Evolutionary conservation across 2,888 invertebrate species (phyloP), one percentile per base, ranked within the genome.

Genomic region (Chironomus riparius): DNA sequence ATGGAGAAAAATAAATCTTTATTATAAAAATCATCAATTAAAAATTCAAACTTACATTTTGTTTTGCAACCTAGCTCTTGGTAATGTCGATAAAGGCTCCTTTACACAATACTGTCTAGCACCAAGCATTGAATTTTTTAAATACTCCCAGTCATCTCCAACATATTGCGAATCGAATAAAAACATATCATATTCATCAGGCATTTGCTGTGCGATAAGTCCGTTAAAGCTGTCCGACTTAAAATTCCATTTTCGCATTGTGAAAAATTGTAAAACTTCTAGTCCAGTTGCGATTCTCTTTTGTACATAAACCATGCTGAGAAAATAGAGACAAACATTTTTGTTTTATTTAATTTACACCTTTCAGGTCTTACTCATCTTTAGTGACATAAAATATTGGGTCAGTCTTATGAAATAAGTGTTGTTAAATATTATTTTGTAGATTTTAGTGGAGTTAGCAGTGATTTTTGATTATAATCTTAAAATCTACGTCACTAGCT

Each of bases 221-320:
- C n/a, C 68, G 13, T 74, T 38, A 78, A 91, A 88, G 79, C 91
- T 90, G 56, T 89, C 86, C 68, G 91, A 92, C 77, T 89, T 88
- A 81, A 95, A 95, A 79, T 87, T 85, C 97, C 97, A 97, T 79
- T 93, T 89, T 38, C 93, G 88, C 13, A 92, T 92, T 1, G 96
- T 95, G 83, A 97, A 97, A 83, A 94, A 97, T 81, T 95, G 92
- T 22, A 97, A 85, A 0, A 95, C 89, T 79, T 91, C 90, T 38
- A 94, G 84, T 0, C 94, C 94, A 77, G 91, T 87, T 38, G 90
- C 87, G 79, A 94, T 92, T 77, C 90, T 87, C 77, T 87, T 89
- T 82, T 93, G 92, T 70, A 93, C 87, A 22, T 90, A 88, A 47
- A 93, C 87, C 93, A 94, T 93, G 81, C 94, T 94, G 84, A 77